phyloP scores from a whole-genome alignment of 1,140 invertebrate species.

The silkworm (Bombyx mori) region ASM3026992v2 NC_085135.1:699501-700000 shows the following conservation, averaged over 20 bases:
- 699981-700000: too few relatives aligned
- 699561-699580: slow-evolving; percentile 21
- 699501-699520: slow-evolving; percentile 9
- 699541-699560: slow-evolving; percentile 12
- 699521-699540: slow-evolving; percentile 6
- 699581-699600: slow-evolving; percentile 15
- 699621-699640: slow-evolving; percentile 15
- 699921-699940: too few relatives aligned
- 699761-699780: slow-evolving; percentile 12
- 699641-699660: slow-evolving; percentile 17
- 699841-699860: background rate
- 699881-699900: background rate
- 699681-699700: slow-evolving; percentile 10
- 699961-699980: too few relatives aligned
- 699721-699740: slow-evolving; percentile 16
- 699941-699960: too few relatives aligned
- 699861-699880: slow-evolving; percentile 1
- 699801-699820: slow-evolving; percentile 16
- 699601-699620: slow-evolving; percentile 8
- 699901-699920: too few relatives aligned
- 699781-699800: slow-evolving; percentile 22
- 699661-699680: slow-evolving; percentile 22
- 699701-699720: slow-evolving; percentile 15
- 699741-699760: slow-evolving; percentile 18
- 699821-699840: slow-evolving; percentile 13